Base-by-base conservation (phyloP, 2,797 vertebrate genomes). In the Octomys mimax region DNA sequence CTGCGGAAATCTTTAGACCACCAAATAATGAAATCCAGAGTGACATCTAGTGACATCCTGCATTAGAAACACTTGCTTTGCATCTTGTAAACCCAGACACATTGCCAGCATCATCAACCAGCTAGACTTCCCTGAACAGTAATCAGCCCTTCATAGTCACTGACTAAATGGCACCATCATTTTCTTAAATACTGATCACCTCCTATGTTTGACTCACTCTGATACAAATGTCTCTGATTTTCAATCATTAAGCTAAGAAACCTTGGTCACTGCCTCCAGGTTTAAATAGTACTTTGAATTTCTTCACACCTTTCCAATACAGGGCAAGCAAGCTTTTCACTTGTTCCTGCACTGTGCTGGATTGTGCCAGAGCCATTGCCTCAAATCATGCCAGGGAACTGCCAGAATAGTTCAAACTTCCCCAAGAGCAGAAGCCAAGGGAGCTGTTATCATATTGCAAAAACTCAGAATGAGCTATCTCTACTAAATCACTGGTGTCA, bases 21-120 rank as follows among this genome's bases (percentile, higher is more conserved):
- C 89, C 78, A 98, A 98, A 98, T 97, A 98, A 96, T 87, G 98
- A 97, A 98, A 98, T 98, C 90, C 98, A 98, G 98, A 98, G 98
- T 98, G 98, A 98, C 98, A 98, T 98, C 98, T 98, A 99, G 98
- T 98, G 98, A 98, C 98, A 98, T 70, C 82, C 83, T 92, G 75
- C 90, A 97, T 97, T 96, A 98, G 98, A 98, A 96, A 92, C 96
- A 97, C 11, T 97, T 95, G 78, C 84, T 97, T 89, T 96, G 90
- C 88, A 70, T 98, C 96, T 97, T 5, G 31, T 68, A 96, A 97
- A 97, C 78, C 36, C 11, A 91, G 79, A 36, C 89, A 87, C 86
- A 57, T 97, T 97, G 92, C 52, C 61, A 88, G 75, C 82, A 89
- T 91, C 80, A 87, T 33, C 97, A 93, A 85, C 52, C 85, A 92